Conservation (phyloP, 2,797 vertebrate species). For the Phylloscopus collybita region DNA sequence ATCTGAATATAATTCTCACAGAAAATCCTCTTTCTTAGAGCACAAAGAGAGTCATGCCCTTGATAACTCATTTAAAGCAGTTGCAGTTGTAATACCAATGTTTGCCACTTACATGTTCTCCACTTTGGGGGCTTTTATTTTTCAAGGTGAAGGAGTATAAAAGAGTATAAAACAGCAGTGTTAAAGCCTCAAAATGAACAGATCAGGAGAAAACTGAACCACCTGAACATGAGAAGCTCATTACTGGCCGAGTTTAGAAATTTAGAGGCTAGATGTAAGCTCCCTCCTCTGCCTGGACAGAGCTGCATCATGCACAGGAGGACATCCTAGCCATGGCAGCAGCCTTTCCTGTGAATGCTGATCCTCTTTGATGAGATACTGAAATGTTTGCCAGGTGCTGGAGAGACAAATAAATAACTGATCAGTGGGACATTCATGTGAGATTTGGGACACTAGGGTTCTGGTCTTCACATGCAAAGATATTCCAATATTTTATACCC, state of each 20-base stretch:
- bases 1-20: neutral
- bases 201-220: neutral
- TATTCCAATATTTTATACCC: neutral
- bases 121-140: neutral
- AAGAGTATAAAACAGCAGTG: neutral
- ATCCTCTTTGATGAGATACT: neutral
- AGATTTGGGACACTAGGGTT: neutral
- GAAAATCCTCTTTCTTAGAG: neutral
- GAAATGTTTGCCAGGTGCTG: neutral
- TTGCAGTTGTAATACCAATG: neutral
- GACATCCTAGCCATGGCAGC: neutral
- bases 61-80: neutral
- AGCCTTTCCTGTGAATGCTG: neutral
- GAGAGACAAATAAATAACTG: neutral
- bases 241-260: neutral
- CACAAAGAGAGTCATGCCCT: neutral
- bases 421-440: no score
- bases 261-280: neutral
- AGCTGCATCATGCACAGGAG: neutral
- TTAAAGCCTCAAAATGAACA: neutral
- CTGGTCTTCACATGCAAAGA: neutral
- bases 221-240: neutral
- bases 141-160: neutral
- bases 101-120: fast-evolving
- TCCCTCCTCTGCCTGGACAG: neutral